Percentiles rank a stretch among this genome's conserved stretches.
phyloP scores from a whole-genome alignment of 2,113 vertebrate genomes.

The Nerophis lumbriciformis region DNA sequence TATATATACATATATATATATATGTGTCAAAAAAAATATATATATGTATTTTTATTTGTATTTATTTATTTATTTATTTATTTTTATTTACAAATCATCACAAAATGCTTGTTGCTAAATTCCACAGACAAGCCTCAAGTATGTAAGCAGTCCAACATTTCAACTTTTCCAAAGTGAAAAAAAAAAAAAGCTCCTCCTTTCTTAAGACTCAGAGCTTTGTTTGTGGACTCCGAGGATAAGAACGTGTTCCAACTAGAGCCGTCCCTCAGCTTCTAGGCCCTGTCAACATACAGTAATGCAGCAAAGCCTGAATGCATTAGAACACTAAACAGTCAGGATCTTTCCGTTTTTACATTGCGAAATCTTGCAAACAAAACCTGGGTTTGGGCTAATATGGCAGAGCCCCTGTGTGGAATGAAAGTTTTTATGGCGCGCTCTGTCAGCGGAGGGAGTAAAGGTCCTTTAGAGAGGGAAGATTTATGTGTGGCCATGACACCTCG shows the following conservation, averaged over 20 bases:
- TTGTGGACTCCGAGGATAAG: constrained; percentile 35
- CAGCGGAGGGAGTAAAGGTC: constrained; percentile 26
- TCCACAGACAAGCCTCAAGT: constrained; percentile 46
- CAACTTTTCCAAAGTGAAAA: constrained; percentile 50
- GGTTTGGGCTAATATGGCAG: not conserved
- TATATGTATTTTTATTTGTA: too few relatives aligned
- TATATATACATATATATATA: too few relatives aligned
- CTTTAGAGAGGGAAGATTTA: constrained; percentile 36
- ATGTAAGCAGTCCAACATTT: constrained; percentile 53
- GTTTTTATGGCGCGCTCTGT: constrained; percentile 15
- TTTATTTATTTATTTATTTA: too few relatives aligned
- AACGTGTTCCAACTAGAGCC: constrained; percentile 52
- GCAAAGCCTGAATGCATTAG: constrained; percentile 13
- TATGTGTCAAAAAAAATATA: too few relatives aligned
- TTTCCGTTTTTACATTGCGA: not conserved
- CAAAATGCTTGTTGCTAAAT: too few relatives aligned
- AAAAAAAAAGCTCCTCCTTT: constrained; percentile 17
- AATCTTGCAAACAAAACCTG: constrained; percentile 2
- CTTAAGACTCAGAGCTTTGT: constrained; percentile 33
- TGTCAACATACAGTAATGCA: constrained; percentile 4
- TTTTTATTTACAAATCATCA: too few relatives aligned
- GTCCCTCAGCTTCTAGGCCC: constrained; percentile 17
- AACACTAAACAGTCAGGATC: constrained; percentile 12
- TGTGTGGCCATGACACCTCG: constrained; percentile 22
- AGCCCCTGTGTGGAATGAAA: not conserved